Evolutionary conservation across 2,113 vertebrate genomes (phyloP), one percentile per base, ranked within the genome.

Genomic region (Tragulus kanchil): DNA sequence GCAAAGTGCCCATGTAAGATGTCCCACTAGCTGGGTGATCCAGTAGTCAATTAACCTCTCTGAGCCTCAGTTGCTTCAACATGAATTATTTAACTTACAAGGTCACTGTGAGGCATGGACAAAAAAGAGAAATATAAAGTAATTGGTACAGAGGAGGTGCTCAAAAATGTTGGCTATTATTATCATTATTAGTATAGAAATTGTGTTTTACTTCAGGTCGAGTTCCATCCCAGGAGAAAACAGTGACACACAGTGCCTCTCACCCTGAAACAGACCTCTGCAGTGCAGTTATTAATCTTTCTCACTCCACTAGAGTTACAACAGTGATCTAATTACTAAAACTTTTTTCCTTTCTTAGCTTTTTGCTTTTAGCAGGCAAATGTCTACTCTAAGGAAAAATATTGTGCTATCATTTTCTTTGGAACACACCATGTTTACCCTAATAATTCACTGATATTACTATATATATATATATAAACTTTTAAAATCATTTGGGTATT

Each of bases 21-120:
- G 25, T 58, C 90, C 73, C 69, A 61, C 79, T 93, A 67, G 58
- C 67, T 87, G 59, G 48, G 75, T 93, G 91, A 81, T 85, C 92
- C 71, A 54, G 90, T 95, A 97, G 96, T 97, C 96, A 95, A 95
- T 97, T 97, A 97, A 97, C 97, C 96, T 95, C 69, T 93, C 84
- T 69, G 67, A 86, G 90, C 54, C 88, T 96, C 86, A 77, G 87
- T 58, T 77, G 61, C 89, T 97, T 95, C 95, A 93, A 92, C 62
- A 93, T 59, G 85, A 92, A 92, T 97, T 92, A 89, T 75, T 98
- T 93, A 91, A 93, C 86, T 96, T 86, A 50, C 26, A 23, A 65
- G 69, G 93, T 95, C 56, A 9, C 79, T 86, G 25, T 86, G 58
- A 83, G 62, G 19, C 69, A 94, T 87, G 61, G 48, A 75, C 42